These are phyloP conservation scores for Narcine bancroftii DNA, from an alignment of 2,113 vertebrate species.

Conservation along the genomic window DNA sequence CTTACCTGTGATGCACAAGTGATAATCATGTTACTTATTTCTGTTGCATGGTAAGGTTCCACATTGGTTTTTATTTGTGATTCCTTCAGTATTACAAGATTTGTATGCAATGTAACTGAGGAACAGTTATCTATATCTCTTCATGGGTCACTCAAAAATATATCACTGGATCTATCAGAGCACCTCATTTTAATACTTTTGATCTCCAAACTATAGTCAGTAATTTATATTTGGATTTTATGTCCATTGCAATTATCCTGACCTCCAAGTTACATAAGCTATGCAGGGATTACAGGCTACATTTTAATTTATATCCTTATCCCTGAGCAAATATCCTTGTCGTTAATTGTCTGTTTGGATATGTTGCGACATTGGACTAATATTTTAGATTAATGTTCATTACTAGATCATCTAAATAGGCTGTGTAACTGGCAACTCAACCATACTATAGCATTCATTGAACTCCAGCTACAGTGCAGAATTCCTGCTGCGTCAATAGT, in stretches of 20 bases:
- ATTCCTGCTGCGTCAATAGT: background rate
- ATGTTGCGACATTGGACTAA: background rate
- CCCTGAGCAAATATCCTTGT: background rate
- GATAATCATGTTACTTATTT: background rate
- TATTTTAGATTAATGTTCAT: background rate
- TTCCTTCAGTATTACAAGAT: background rate
- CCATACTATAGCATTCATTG: background rate
- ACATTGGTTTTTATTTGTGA: background rate
- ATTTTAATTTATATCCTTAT: background rate
- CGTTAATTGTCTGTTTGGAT: background rate
- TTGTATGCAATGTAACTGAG: background rate
- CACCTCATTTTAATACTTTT: background rate
- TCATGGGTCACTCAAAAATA: background rate
- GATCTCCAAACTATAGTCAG: background rate
- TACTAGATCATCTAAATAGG: background rate
- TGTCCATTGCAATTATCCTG: background rate
- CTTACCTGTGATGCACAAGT: background rate
- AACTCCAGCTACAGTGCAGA: background rate
- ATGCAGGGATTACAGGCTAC: background rate
- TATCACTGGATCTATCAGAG: background rate
- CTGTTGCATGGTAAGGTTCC: background rate
- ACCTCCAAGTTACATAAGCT: background rate
- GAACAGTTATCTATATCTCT: background rate
- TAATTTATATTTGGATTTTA: background rate
- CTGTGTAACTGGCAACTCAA: background rate